Conservation (phyloP, 2,797 vertebrate genomes). For the Triplophysa bombifrons region DNA sequence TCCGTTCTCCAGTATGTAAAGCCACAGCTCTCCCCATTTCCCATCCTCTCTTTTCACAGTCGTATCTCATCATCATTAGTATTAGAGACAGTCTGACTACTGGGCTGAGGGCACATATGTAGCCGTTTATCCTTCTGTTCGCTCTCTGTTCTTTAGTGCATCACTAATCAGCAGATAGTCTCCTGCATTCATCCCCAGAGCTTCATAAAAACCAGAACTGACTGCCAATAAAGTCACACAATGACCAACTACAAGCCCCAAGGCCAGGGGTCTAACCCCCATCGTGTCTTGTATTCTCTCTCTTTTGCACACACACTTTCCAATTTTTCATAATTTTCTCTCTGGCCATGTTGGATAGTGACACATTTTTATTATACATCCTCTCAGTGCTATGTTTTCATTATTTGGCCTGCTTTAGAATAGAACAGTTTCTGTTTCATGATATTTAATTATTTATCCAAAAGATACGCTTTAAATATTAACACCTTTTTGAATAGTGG, state of each 20-base stretch:
- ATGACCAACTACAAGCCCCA: constrained; percentile 68
- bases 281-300: constrained; percentile 43
- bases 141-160: constrained; percentile 57
- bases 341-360: constrained; percentile 9
- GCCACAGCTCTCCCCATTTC: constrained; percentile 58
- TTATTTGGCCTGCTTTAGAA: constrained; percentile 26
- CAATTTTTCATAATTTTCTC: constrained; percentile 50
- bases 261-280: constrained; percentile 62
- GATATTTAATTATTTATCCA: constrained; percentile 44
- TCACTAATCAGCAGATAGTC: constrained; percentile 74
- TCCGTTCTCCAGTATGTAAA: not conserved
- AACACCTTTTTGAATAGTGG: constrained; percentile 27
- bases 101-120: constrained; percentile 50
- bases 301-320: constrained; percentile 42
- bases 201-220: constrained; percentile 79
- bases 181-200: constrained; percentile 79
- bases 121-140: constrained; percentile 57
- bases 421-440: constrained; percentile 20
- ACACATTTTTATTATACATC: not conserved
- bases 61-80: constrained; percentile 60
- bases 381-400: not conserved
- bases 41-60: constrained; percentile 50
- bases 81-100: constrained; percentile 50
- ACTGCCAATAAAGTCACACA: constrained; percentile 79
- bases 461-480: constrained; percentile 59